Evolutionary conservation across 2,797 vertebrate species (phyloP), one percentile per base, ranked within the genome.

Genomic region (Enteromius anoplus): DNA sequence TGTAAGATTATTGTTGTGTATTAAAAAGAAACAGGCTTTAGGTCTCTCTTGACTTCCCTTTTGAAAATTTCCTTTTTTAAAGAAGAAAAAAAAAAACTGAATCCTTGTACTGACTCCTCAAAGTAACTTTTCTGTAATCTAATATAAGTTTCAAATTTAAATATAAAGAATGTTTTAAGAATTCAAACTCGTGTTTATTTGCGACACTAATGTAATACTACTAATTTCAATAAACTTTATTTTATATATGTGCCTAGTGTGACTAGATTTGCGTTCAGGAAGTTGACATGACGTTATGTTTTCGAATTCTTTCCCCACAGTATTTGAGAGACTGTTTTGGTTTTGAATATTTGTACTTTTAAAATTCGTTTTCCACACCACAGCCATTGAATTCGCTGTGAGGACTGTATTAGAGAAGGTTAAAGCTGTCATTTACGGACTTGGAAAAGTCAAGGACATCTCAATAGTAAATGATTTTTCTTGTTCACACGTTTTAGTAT

Each of bases 111-210:
- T 93, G 97, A 97, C 96, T 96, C 96, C 91, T 95, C 93, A 93
- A 96, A 97, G 95, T 93, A 96, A 95, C 94, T 95, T 96, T 97
- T 97, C 95, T 98, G 95, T 98, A 97, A 97, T 97, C 97, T 99
- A 97, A 98, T 97, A 97, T 97, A 97, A 98, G 96, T 96, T 97
- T 97, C 95, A 96, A 94, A 98, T 98, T 98, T 98, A 98, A 98
- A 97, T 97, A 97, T 97, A 97, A 96, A 95, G 94, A 97, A 97
- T 97, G 96, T 98, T 98, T 98, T 98, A 99, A 97, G 94, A 95
- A 93, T 92, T 94, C 96, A 96, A 96, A 93, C 92, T 96, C 92
- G 84, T 81, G 88, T 86, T 90, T 88, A 85, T 92, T 86, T 84
- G 51, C 58, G 26, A 88, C 71, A 78, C 84, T 88, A 84, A 87